Base-by-base conservation (phyloP, 2,113 vertebrate genomes). In the Mesembrinibis cayennensis region DNA sequence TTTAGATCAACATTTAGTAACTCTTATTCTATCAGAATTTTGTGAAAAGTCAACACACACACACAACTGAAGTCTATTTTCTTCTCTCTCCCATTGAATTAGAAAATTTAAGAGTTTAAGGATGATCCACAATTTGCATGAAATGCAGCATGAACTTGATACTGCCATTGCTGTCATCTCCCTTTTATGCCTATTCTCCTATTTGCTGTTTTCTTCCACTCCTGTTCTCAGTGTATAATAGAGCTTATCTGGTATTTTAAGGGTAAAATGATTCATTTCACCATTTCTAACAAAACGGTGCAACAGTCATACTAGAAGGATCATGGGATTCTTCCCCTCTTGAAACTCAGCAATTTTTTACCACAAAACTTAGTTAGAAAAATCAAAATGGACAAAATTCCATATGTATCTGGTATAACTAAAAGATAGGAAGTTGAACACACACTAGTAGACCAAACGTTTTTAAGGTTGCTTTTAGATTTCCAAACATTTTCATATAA, bases 401-500 rank as follows among this genome's bases (percentile, higher is more conserved):
- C 53, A 81, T 77, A 93, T 45, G 56, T 66, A 97, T 93, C 94
- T 93, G 63, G 40, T 90, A 95, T 93, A 96, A 95, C 94, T 97
- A 94, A 94, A 94, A 96, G 86, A 95, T 82, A 97, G 82, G 72
- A 95, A 95, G 88, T 91, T 96, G 96, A 97, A 97, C 83, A 97
- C 95, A 96, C 80, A 93, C 95, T 92, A 97, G 82, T 63, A 97
- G 74, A 98, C 92, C 83, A 93, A 98, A 97, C 21, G 38, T 87
- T 94, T 96, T 96, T 87, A 96, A 97, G 85, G 77, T 95, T 95
- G 76, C 80, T 96, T 97, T 87, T 93, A 95, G 90, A 95, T 96
- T 98, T 97, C 89, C 90, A 98, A 98, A 98, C 74, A 95, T 94
- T 97, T 98, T 91, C 92, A 97, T 97, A 98, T 92, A 97, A 97